phyloP scores from a whole-genome alignment of 1,140 invertebrate species.

The Medauroidea extradentata region DNA sequence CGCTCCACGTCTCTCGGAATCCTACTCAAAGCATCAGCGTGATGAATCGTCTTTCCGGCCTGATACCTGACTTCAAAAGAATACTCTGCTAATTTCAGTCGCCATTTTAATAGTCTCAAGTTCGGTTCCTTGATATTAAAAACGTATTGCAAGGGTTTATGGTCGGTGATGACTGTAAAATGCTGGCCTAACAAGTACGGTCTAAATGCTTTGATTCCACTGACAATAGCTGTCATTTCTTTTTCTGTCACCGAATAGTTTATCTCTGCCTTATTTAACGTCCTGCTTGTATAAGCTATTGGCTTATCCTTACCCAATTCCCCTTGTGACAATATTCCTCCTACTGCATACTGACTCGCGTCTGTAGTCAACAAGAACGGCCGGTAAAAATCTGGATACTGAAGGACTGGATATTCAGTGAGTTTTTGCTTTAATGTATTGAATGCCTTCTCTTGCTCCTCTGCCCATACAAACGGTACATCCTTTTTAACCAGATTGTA shows the following conservation, averaged over 20 bases:
- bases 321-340: constrained; percentile 18
- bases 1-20: too few relatives aligned
- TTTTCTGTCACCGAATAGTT: constrained; percentile 46
- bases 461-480: not conserved
- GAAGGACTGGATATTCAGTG: not conserved
- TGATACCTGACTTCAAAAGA: constrained; percentile 43
- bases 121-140: constrained; percentile 43
- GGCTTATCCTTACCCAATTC: constrained; percentile 16
- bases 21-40: constrained; percentile 33
- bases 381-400: constrained; percentile 1
- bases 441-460: constrained; percentile 2
- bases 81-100: constrained; percentile 46
- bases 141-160: constrained; percentile 47
- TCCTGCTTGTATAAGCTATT: constrained; percentile 33
- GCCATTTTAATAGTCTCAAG: constrained; percentile 46
- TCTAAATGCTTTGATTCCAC: constrained; percentile 42
- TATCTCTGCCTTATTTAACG: constrained; percentile 32
- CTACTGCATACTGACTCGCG: constrained; percentile 13
- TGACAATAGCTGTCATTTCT: constrained; percentile 51
- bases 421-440: not conserved
- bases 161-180: constrained; percentile 49
- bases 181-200: constrained; percentile 44
- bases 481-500: constrained; percentile 10
- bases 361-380: constrained; percentile 7
- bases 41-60: constrained; percentile 33